Conservation (phyloP, 2,113 vertebrate species). For the Cathartes aura region DNA sequence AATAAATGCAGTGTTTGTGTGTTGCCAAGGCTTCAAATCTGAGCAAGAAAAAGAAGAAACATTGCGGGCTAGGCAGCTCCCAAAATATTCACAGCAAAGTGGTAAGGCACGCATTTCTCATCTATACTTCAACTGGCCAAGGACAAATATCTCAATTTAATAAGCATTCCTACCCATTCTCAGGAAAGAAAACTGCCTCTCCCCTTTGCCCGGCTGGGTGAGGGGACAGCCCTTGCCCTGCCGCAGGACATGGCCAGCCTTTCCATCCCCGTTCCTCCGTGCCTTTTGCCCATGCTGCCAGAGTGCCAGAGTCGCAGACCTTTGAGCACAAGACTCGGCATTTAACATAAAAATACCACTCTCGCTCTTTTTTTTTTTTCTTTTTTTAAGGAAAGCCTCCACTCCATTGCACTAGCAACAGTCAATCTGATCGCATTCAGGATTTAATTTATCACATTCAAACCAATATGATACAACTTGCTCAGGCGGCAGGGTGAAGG, state of each 20-base stretch:
- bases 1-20: background rate
- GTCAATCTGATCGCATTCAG: background rate
- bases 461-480: background rate
- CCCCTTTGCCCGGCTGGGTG: background rate
- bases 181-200: background rate
- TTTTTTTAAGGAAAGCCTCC: background rate
- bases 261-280: background rate
- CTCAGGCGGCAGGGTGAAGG: background rate
- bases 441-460: background rate
- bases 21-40: background rate
- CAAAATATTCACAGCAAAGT: background rate
- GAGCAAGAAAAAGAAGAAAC: background rate
- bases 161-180: too few species aligned
- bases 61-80: background rate
- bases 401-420: background rate
- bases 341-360: background rate
- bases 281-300: background rate
- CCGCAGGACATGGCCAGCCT: background rate
- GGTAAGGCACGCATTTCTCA: background rate
- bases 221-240: background rate
- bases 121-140: background rate
- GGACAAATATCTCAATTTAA: background rate
- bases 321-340: background rate
- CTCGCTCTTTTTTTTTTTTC: background rate
- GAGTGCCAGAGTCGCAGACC: background rate